Evolutionary conservation across 2,888 invertebrate genomes (phyloP), one percentile per base, ranked within the genome.

Genomic region (Eupeodes luniger): DNA sequence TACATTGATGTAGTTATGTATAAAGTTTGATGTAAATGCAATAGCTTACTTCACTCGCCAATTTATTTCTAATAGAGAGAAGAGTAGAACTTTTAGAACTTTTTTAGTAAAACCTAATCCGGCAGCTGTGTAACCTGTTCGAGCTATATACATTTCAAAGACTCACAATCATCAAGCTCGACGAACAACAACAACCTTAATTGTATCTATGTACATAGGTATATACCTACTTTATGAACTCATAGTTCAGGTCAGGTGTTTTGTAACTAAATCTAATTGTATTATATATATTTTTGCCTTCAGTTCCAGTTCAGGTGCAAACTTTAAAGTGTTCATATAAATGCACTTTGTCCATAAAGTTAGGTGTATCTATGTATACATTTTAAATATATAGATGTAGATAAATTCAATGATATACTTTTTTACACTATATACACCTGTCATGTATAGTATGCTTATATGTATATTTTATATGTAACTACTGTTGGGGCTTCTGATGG

Each of bases 251-350:
- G 53, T 78, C 61, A 72, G 72, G 72, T 72, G 72, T 72, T 27
- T 57, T 59, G 55, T 81, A 79, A 86, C 78, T 59, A 66, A 66
- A 66, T 55, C 82, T 78, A 82, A 86, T 83, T 87, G 79, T 72
- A 80, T 76, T 87, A 70, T 61, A 72, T 72, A 70, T 61, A 72
- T 72, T 55, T 72, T 83, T 61, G 66, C 79, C 80, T 85, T 40
- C 40, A 40, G 40, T 59, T 80, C 86, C 86, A 83, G 74, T 59
- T 36, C 19, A 66, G 49, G 66, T 70, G 70, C 16, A 16, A 4
- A 14, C 40, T 78, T 53, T 36, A 9, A 11, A 66, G 36, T 69
- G 67, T 53, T 62, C 40, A 61, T 40, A n/a, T 67, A 34, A 16
- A 44, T 87, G 86, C 82, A 80, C 75, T 70, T 80, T 82, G 79